Percentiles rank a stretch among this genome's conserved stretches.
Evolutionary conservation across 2,113 vertebrate species (phyloP).

Genomic region (Hylia prasina): DNA sequence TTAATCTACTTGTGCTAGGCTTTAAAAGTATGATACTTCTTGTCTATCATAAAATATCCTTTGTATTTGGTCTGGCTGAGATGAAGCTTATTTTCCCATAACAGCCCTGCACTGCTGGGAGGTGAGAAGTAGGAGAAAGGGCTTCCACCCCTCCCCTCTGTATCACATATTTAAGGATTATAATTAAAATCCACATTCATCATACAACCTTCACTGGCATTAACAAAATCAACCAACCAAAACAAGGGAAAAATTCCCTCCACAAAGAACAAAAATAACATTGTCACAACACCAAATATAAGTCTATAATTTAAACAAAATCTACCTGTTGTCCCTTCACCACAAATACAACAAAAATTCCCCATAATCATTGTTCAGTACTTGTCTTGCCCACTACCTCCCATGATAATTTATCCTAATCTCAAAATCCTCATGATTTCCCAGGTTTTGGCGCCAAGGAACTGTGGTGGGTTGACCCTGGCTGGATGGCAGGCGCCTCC

Average conservation of each 20-base stretch:
- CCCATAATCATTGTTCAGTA: background rate
- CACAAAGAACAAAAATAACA: background rate
- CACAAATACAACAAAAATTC: background rate
- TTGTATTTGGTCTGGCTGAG: background rate
- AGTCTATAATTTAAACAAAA: background rate
- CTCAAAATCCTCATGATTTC: background rate
- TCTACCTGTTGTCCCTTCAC: too few relatives aligned
- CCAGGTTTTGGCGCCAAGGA: background rate
- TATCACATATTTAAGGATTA: background rate
- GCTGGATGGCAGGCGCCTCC: background rate
- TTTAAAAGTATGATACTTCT: background rate
- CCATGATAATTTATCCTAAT: background rate
- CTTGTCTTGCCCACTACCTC: rapidly evolving
- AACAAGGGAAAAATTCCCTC: background rate
- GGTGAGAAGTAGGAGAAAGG: background rate
- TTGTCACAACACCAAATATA: background rate
- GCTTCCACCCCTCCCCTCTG: background rate
- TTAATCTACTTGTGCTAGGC: rapidly evolving
- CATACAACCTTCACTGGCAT: background rate
- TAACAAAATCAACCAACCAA: background rate
- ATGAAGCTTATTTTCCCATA: background rate
- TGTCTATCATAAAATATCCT: background rate
- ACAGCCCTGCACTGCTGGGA: background rate
- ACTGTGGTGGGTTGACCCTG: too few relatives aligned
- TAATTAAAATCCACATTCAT: background rate